Evolutionary conservation across 2,113 vertebrate genomes (phyloP).

Genomic region (Rhadina sibilatrix): DNA sequence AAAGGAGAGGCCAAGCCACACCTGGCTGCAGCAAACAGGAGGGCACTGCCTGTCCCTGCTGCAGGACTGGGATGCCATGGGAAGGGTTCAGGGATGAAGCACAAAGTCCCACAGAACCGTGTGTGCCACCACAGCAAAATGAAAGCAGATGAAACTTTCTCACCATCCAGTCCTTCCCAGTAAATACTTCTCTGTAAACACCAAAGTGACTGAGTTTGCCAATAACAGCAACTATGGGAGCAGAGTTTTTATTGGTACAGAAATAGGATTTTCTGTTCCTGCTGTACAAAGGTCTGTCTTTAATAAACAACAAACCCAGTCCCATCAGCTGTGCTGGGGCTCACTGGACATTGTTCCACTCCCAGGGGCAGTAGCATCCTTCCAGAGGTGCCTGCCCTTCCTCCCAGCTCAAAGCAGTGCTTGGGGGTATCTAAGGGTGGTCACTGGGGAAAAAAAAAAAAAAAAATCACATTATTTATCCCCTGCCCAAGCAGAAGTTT

Average conservation of each 20-base stretch:
- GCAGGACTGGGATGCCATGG: neutral
- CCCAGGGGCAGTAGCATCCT: neutral
- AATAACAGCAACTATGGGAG: slow-evolving; percentile 31
- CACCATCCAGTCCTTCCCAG: neutral
- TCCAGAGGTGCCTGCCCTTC: neutral
- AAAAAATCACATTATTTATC: neutral
- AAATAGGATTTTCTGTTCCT: slow-evolving; percentile 53
- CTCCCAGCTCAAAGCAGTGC: neutral
- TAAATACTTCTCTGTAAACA: slow-evolving; percentile 34
- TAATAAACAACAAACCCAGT: slow-evolving; percentile 23
- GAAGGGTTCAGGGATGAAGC: neutral
- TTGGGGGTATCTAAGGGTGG: neutral
- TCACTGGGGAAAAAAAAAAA: neutral
- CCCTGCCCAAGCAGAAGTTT: neutral
- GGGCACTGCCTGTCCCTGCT: neutral
- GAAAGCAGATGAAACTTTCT: slow-evolving; percentile 8
- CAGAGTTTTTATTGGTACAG: slow-evolving; percentile 25
- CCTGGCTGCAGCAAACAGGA: neutral
- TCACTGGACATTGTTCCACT: neutral
- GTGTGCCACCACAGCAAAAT: neutral
- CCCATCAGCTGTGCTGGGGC: neutral
- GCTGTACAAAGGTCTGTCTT: slow-evolving; percentile 27
- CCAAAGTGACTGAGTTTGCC: slow-evolving; percentile 13
- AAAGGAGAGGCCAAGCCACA: neutral
- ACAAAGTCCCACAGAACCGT: neutral